Evolutionary conservation across 2,797 vertebrate genomes (phyloP).

Genomic region (Acrossocheilus wenchowensis): DNA sequence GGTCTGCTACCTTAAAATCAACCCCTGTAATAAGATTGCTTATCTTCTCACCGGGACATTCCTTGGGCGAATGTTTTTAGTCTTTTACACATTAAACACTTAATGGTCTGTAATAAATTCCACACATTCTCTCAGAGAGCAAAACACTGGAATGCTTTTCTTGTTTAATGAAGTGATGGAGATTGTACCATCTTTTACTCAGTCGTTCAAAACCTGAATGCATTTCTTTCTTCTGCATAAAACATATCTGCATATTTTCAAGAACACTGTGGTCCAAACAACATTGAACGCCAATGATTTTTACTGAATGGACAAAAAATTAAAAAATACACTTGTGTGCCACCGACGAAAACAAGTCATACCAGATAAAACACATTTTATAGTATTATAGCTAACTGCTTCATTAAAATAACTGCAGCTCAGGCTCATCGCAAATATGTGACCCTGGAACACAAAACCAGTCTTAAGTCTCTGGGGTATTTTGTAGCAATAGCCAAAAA

Average conservation of each 20-base stretch:
- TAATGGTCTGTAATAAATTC: conserved; percentile 28
- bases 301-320: no score
- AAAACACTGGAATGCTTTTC: not conserved
- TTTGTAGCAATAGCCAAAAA: no score
- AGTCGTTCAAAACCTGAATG: not conserved
- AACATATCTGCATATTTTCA: not conserved
- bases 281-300: not conserved
- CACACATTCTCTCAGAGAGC: conserved; percentile 6
- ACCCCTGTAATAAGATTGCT: not conserved
- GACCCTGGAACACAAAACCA: no score
- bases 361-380: no score
- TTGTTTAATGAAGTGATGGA: not conserved
- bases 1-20: not conserved
- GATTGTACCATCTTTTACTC: not conserved
- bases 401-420: not conserved
- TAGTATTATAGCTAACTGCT: not conserved
- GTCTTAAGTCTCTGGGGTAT: no score
- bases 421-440: not conserved
- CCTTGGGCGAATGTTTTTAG: not conserved
- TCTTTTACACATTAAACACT: conserved; percentile 22
- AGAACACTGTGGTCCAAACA: not conserved
- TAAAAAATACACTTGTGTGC: no score
- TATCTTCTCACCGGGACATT: not conserved
- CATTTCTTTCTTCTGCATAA: not conserved
- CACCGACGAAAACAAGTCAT: no score